Base-by-base conservation (phyloP, 2,113 vertebrate species). In the Hyperopisus bebe region DNA sequence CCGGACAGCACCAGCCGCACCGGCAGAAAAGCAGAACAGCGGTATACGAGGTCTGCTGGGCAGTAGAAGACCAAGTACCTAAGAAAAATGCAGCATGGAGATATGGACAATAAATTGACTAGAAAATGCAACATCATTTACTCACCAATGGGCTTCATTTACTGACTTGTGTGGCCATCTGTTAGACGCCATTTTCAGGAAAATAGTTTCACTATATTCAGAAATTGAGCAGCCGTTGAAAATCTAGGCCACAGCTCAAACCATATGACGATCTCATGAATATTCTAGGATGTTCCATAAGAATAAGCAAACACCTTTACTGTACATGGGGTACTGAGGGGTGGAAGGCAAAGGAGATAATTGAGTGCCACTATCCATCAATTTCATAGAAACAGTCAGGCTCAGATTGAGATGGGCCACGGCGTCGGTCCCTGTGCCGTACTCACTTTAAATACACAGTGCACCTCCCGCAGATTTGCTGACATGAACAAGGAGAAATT, bases 41-140 rank as follows among this genome's bases (percentile, higher is more conserved):
- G 94, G 93, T 93, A 99, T 92, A 97, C 95, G 70, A 97, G 77
- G 92, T 99, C 97, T 92, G 90, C 93, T 85, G 98, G 98, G 92
- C 96, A 98, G 92, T 98, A 99, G 95, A 99, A 99, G 91, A 97
- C 90, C 31, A 99, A 92, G 92, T 98, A 99, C 98, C 98, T 99
- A 93, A 91, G n/a, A 77, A 11, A 91, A 21, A 88, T 10, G 39
- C 27, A 27, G n/a, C 24, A 51, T 0, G 51, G 27, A 46, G 42
- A 84, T 3, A 84, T 10, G 21, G 42, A 7, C 1, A 10, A 44
- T 19, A 39, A 82, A 42, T 10, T 84, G 82, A 46, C 44, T 13
- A 44, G 15, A 84, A n/a, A 46, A 44, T 42, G 80, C 42, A 47
- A 47, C 44, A 47, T 83, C 70, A 77, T 39, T 66, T 11, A 58